Base-by-base conservation (phyloP, 2,797 vertebrate genomes). In the Paratrypauchen microcephalus region DNA sequence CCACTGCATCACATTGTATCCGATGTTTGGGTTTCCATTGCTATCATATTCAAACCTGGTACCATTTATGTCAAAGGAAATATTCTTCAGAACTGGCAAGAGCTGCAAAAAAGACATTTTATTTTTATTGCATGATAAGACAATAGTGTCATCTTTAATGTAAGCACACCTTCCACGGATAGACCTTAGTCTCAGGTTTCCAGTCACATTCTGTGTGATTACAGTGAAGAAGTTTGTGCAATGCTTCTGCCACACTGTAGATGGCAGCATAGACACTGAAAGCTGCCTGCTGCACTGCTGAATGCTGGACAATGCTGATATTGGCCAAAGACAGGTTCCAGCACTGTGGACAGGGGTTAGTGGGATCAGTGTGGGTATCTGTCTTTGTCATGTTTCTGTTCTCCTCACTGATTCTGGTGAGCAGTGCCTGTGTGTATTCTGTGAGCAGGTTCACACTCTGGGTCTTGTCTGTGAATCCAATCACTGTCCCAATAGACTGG, bases 151-250 rank as follows among this genome's bases (percentile, higher is more conserved):
- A 47, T 45, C 11, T 18, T 2, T 12, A 24, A 16, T 47, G 2
- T 41, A 41, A 52, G 1, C 73, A 84, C 77, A 96, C 96, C 95
- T 96, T 89, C 96, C 96, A 97, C 3, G 96, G 87, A 68, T 83
- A 92, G 78, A 95, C 72, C 66, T 85, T 88, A 2, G 72, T 78
- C 0, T 73, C 75, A 5, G 80, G 6, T 36, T 45, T 41, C 3
- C 72, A 55, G 2, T 76, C 65, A 54, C 96, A 98, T 0, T 8
- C 23, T 0, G 3, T 82, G n/a, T 74, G 15, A 13, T 76, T 86
- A 83, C 97, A 98, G 0, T 65, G 79, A 66, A 99, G 90, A 0
- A 94, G 73, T 3, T 83, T 75, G 75, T 98, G 97, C 78, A 98
- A 90, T 0, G 95, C 95, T 0, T 94, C 67, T 8, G 96, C 97